phyloP scores from a whole-genome alignment of 2,888 invertebrate species.

The Pocota personata region DNA sequence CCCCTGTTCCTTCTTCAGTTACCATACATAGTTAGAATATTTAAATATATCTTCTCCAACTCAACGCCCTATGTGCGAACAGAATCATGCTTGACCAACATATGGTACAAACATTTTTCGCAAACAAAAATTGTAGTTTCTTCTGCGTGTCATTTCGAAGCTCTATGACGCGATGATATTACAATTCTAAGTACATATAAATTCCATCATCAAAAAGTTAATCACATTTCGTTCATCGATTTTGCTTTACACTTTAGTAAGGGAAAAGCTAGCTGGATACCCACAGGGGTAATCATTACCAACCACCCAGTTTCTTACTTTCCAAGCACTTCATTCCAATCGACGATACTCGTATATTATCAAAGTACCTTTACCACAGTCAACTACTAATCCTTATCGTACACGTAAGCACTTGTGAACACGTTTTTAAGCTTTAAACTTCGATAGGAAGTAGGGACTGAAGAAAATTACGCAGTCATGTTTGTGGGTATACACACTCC shows the following conservation, averaged over 20 bases:
- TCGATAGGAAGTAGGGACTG: not conserved
- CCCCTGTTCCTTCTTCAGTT: too few relatives aligned
- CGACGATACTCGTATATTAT: not conserved
- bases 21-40: too few relatives aligned
- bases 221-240: conserved; percentile 25
- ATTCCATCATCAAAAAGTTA: not conserved
- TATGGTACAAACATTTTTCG: too few relatives aligned
- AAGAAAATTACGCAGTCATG: conserved; percentile 31
- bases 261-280: not conserved
- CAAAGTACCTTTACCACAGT: not conserved
- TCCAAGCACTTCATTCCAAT: not conserved
- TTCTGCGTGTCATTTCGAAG: too few relatives aligned
- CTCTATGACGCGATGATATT: not conserved
- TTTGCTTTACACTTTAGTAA: not conserved
- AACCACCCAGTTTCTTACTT: not conserved
- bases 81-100: too few relatives aligned
- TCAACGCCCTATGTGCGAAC: too few relatives aligned
- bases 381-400: conserved; percentile 6
- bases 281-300: not conserved
- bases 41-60: too few relatives aligned
- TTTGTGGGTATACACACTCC: not conserved
- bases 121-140: too few relatives aligned
- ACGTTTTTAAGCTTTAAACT: conserved; percentile 16
- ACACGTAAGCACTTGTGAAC: conserved; percentile 18
- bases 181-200: not conserved